These are phyloP conservation scores for Petrolisthes manimaculis DNA, from an alignment of 2,888 invertebrate genomes.

Conservation along the genomic window DNA sequence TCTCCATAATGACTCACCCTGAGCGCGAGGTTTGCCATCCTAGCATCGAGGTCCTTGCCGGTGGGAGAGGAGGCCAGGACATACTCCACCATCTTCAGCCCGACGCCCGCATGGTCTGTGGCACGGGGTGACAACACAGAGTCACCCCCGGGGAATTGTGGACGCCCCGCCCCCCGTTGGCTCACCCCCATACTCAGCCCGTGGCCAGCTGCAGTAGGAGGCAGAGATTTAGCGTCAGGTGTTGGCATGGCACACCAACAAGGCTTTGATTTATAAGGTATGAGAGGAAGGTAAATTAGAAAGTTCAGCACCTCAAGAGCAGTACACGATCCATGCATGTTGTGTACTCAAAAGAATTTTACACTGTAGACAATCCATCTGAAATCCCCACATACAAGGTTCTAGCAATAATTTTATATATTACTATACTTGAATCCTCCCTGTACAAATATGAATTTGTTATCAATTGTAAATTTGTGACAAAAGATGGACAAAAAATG, in stretches of 20 bases:
- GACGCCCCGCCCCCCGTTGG: conserved; percentile 50
- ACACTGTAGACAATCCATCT: too few species aligned
- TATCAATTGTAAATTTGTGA: too few species aligned
- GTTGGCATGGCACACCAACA: background rate
- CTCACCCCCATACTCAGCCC: conserved; percentile 59
- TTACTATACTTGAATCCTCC: too few species aligned
- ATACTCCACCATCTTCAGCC: conserved; percentile 64
- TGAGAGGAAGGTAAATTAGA: background rate
- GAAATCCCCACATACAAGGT: too few species aligned
- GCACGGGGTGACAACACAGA: conserved; percentile 60
- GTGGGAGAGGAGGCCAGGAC: conserved; percentile 63
- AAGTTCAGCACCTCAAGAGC: too few species aligned
- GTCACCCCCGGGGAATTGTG: conserved; percentile 60
- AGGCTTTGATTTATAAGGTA: background rate
- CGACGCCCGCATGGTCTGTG: conserved; percentile 55
- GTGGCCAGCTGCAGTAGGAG: conserved; percentile 43
- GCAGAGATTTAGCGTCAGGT: background rate
- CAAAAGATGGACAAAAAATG: too few species aligned
- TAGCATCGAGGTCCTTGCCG: conserved; percentile 57
- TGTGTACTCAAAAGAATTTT: too few species aligned
- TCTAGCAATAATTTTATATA: too few species aligned
- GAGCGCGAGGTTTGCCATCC: conserved; percentile 65
- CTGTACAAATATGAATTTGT: too few species aligned
- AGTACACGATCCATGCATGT: too few species aligned
- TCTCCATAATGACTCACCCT: conserved; percentile 44